Conservation (phyloP, 1,140 invertebrate species). For the Galleria mellonella region DNA sequence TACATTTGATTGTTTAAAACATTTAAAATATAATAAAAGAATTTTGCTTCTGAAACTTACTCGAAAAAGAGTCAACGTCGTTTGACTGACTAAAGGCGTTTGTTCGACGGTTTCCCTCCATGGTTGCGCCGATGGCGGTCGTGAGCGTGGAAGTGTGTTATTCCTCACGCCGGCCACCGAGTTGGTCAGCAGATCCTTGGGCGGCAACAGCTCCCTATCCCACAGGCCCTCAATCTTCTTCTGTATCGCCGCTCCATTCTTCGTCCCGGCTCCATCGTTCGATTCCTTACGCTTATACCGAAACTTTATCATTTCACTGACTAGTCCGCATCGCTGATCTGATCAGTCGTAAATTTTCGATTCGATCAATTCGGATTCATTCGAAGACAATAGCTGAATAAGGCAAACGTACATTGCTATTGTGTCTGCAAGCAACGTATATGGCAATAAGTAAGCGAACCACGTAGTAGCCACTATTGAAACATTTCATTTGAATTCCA, state of each 20-base stretch:
- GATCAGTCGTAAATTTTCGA: constrained; percentile 23
- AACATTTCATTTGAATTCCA: constrained; percentile 49
- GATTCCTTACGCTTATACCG: constrained; percentile 77
- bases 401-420: constrained; percentile 53
- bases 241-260: constrained; percentile 50
- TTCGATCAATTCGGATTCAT: constrained; percentile 36
- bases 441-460: constrained; percentile 58
- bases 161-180: constrained; percentile 51
- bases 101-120: constrained; percentile 34
- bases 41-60: constrained; percentile 37
- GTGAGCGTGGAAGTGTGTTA: constrained; percentile 62
- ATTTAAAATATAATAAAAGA: too few relatives aligned
- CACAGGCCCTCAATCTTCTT: constrained; percentile 63
- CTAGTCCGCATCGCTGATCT: constrained; percentile 50
- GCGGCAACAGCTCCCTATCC: constrained; percentile 54
- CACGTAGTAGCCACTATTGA: constrained; percentile 38
- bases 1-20: too few relatives aligned
- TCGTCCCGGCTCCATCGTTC: constrained; percentile 46
- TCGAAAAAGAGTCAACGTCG: constrained; percentile 55
- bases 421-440: constrained; percentile 41
- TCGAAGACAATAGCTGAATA: constrained; percentile 48
- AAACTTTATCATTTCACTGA: constrained; percentile 77
- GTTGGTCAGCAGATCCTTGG: constrained; percentile 55
- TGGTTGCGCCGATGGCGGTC: constrained; percentile 35
- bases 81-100: constrained; percentile 31